Percentiles rank a stretch among this genome's conserved stretches.
phyloP scores from a whole-genome alignment of 2,113 vertebrate genomes.

The Podilymbus podiceps region DNA sequence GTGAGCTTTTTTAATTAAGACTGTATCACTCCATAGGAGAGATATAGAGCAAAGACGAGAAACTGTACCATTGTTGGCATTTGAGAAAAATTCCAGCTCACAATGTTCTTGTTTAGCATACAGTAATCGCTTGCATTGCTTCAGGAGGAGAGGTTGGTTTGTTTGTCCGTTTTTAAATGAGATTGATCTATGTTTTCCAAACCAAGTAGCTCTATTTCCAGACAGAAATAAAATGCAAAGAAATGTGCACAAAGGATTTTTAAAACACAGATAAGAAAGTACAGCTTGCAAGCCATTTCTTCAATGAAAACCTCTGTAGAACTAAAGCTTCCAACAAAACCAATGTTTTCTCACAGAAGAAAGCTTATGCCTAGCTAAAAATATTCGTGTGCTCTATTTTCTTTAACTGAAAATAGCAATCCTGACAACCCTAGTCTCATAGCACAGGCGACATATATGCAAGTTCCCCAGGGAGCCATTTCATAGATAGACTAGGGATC shows the following conservation, averaged over 20 bases:
- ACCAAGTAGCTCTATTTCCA: slow-evolving; percentile 21
- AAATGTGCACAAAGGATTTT: neutral
- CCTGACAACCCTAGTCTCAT: neutral
- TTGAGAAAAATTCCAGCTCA: slow-evolving; percentile 34
- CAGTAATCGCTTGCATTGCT: neutral
- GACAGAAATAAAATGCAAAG: neutral
- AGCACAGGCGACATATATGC: neutral
- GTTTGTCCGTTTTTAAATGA: slow-evolving; percentile 30
- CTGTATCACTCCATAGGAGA: neutral
- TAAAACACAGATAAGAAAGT: neutral
- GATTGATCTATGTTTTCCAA: slow-evolving; percentile 33
- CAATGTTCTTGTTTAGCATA: slow-evolving; percentile 29
- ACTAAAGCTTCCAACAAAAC: neutral
- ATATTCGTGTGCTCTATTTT: neutral
- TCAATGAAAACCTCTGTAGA: neutral
- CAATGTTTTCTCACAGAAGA: neutral
- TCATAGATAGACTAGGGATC: neutral
- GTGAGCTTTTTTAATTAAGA: neutral
- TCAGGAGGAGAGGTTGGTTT: neutral
- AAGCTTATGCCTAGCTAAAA: slow-evolving; percentile 3
- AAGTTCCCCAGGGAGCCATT: neutral
- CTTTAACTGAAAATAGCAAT: slow-evolving; percentile 27
- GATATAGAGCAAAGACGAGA: neutral
- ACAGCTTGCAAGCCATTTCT: neutral
- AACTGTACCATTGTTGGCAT: neutral